Conservation (phyloP, 2,797 vertebrate genomes). For the Coranthus polyacanthus region DNA sequence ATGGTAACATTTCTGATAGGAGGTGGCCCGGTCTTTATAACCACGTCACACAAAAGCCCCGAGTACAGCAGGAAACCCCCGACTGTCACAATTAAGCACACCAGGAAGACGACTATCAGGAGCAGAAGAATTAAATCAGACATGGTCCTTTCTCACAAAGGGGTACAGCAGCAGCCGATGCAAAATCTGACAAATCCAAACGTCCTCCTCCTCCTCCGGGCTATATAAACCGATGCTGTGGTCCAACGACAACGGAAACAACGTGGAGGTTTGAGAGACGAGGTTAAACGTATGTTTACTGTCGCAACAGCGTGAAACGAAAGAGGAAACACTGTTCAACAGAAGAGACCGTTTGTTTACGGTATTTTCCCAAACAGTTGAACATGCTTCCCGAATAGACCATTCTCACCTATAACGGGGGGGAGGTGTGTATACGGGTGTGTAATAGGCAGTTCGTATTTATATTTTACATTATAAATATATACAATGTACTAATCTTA, state of each 20-base stretch:
- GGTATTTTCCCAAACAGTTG: slow-evolving; percentile 75
- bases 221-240: slow-evolving; percentile 14
- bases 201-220: slow-evolving; percentile 39
- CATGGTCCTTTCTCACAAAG: slow-evolving; percentile 72
- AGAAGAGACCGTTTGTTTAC: slow-evolving; percentile 56
- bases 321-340: slow-evolving; percentile 28
- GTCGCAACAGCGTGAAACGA: background rate
- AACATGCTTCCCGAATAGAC: slow-evolving; percentile 76
- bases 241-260: slow-evolving; percentile 7
- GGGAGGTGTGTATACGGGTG: background rate
- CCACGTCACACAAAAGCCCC: slow-evolving; percentile 89
- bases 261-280: background rate
- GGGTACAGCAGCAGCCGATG: slow-evolving; percentile 20
- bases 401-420: slow-evolving; percentile 19
- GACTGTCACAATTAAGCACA: slow-evolving; percentile 86
- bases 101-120: slow-evolving; percentile 81
- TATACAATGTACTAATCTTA: fast-evolving
- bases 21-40: slow-evolving; percentile 91
- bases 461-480: fast-evolving
- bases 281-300: background rate
- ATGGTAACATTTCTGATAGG: slow-evolving; percentile 89
- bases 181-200: slow-evolving; percentile 18
- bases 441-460: fast-evolving
- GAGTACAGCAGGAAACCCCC: slow-evolving; percentile 89
- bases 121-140: slow-evolving; percentile 88